Conservation (phyloP, 2,888 invertebrate genomes). For the Polia nebulosa region DNA sequence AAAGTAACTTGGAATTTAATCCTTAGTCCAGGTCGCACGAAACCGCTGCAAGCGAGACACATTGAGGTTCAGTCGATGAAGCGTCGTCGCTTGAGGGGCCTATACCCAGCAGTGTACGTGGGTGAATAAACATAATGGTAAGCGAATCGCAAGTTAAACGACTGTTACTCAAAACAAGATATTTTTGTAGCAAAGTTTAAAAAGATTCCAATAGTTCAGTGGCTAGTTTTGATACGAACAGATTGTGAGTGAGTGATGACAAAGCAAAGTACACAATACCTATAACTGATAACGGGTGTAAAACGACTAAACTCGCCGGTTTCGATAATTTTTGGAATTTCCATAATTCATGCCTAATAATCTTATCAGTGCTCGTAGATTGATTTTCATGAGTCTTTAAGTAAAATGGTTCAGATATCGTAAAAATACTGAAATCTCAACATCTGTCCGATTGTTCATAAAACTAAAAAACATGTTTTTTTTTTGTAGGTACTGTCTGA, state of each 20-base stretch:
- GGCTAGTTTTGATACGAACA: background rate
- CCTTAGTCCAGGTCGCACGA: too few species aligned
- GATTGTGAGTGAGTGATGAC: background rate
- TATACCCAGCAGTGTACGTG: too few species aligned
- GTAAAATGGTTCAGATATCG: slow-evolving; percentile 19
- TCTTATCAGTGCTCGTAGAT: slow-evolving; percentile 46
- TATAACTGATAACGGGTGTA: background rate
- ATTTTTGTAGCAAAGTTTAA: background rate
- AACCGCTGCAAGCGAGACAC: too few species aligned
- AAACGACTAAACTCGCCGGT: slow-evolving; percentile 1
- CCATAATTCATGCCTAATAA: slow-evolving; percentile 32
- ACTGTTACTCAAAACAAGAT: background rate
- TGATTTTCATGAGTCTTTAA: slow-evolving; percentile 37
- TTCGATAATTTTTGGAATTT: slow-evolving; percentile 14
- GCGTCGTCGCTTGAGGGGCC: too few species aligned
- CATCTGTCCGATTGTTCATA: slow-evolving; percentile 19
- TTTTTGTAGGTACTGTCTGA: background rate
- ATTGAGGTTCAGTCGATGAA: too few species aligned
- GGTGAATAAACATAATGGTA: too few species aligned
- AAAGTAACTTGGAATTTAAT: too few species aligned
- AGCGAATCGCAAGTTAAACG: too few species aligned
- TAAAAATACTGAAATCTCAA: slow-evolving; percentile 1
- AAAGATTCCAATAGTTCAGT: background rate
- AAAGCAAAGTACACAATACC: background rate
- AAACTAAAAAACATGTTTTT: background rate